A percentile compares a stretch with the other conserved stretches of the same genome.
These are phyloP conservation scores for Cossypha dichroa DNA, from an alignment of 2,797 vertebrate genomes.

Conservation along the genomic window DNA sequence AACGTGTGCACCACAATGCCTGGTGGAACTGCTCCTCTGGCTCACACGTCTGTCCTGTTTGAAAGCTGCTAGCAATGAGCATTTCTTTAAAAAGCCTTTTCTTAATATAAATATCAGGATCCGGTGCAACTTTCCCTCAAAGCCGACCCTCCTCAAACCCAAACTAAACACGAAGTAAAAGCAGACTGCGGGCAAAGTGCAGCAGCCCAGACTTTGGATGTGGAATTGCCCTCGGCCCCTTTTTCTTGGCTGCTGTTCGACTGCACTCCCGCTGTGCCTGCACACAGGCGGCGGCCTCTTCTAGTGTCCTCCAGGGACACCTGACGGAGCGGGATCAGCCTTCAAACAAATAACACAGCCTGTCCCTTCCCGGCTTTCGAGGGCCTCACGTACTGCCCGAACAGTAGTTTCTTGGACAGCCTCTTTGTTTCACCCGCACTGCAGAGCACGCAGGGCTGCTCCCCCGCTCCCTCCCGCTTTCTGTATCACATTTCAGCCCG, in stretches of 20 bases:
- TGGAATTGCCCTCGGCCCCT: fast-evolving
- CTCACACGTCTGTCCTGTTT: not conserved
- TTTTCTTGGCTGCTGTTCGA: fast-evolving
- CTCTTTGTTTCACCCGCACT: not conserved
- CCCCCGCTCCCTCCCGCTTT: not conserved
- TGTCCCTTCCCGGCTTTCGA: not conserved
- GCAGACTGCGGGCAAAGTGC: fast-evolving
- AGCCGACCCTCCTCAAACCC: not conserved
- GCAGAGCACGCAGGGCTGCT: not conserved
- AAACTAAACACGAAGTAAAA: not conserved
- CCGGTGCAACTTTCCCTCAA: fast-evolving
- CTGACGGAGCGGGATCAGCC: not conserved
- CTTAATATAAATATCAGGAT: not conserved
- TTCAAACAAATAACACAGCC: fast-evolving
- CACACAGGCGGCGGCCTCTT: too few species aligned
- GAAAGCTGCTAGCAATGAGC: not conserved
- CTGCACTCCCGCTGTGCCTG: fast-evolving
- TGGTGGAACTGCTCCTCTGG: not conserved
- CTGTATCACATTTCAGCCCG: not conserved
- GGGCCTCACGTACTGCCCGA: not conserved
- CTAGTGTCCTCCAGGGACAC: not conserved
- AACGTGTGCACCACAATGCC: fast-evolving
- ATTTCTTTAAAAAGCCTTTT: not conserved
- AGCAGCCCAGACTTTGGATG: fast-evolving
- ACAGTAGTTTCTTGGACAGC: not conserved